A percentile compares a stretch with the other conserved stretches of the same genome.
Evolutionary conservation across 1,140 invertebrate species (phyloP).

Genomic region (Calephelis virginiensis): DNA sequence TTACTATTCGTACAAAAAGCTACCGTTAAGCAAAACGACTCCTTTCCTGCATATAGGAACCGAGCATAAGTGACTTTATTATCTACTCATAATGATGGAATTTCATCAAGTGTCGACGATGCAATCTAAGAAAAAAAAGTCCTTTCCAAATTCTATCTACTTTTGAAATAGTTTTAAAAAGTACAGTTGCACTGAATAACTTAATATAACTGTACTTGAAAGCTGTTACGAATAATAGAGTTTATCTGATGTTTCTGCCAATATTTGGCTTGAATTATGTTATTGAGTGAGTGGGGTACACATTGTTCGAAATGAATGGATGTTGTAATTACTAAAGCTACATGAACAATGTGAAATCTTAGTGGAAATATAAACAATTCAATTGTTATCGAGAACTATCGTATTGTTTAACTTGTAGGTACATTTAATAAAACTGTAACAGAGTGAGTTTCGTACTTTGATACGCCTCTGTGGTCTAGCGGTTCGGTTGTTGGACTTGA

Average conservation of each 20-base stretch:
- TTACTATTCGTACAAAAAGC: too few species aligned
- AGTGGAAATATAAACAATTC: slow-evolving; percentile 20
- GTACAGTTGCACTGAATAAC: slow-evolving; percentile 21
- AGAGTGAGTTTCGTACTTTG: too few species aligned
- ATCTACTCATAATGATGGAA: too few species aligned
- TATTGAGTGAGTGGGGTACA: slow-evolving; percentile 34
- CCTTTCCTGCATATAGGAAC: too few species aligned
- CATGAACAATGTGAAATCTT: slow-evolving; percentile 7
- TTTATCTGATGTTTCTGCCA: slow-evolving; percentile 48
- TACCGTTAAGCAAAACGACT: too few species aligned
- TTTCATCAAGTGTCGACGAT: too few species aligned
- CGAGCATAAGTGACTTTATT: too few species aligned
- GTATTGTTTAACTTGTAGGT: neutral
- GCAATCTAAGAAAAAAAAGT: too few species aligned
- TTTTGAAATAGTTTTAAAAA: neutral
- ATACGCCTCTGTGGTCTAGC: too few species aligned
- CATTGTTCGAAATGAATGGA: slow-evolving; percentile 30
- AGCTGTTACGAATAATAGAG: slow-evolving; percentile 38
- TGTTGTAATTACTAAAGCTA: slow-evolving; percentile 29
- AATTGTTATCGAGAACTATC: slow-evolving; percentile 16
- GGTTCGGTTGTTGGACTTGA: too few species aligned
- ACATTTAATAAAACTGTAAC: too few species aligned
- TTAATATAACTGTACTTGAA: slow-evolving; percentile 33
- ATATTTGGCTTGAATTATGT: slow-evolving; percentile 59
- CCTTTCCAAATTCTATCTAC: too few species aligned